Evolutionary conservation across 1,140 invertebrate genomes (phyloP).

Genomic region (Drosophila nebulosa): DNA sequence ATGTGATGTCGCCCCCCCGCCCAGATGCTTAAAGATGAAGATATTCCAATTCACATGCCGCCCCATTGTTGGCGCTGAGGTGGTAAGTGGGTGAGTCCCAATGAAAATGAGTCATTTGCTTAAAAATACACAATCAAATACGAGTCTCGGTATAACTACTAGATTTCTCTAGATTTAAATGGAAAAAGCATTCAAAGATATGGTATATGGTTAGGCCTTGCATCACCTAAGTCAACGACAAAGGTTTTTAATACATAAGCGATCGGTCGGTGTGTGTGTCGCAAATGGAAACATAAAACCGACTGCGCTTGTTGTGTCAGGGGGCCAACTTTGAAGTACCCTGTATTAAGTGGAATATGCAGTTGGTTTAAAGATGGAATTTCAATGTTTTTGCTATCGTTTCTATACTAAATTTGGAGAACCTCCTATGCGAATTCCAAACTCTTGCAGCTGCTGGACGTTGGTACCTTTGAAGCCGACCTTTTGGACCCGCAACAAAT

Average conservation of each 20-base stretch:
- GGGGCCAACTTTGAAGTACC: background rate
- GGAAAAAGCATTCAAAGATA: conserved; percentile 7
- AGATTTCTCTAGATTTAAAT: conserved; percentile 39
- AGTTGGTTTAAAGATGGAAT: too few species aligned
- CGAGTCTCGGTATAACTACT: conserved; percentile 35
- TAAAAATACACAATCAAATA: conserved; percentile 25
- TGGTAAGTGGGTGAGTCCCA: conserved; percentile 54
- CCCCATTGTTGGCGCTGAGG: background rate
- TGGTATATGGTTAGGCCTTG: conserved; percentile 23
- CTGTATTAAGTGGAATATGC: background rate
- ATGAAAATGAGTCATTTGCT: conserved; percentile 52
- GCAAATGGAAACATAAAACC: background rate
- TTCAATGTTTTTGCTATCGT: too few species aligned
- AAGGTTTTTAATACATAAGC: conserved; percentile 14
- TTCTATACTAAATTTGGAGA: too few species aligned
- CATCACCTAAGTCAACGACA: conserved; percentile 33
- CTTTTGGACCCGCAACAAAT: too few species aligned
- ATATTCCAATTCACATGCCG: background rate
- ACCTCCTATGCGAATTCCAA: too few species aligned
- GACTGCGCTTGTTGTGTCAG: background rate
- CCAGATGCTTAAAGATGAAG: background rate
- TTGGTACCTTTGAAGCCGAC: too few species aligned
- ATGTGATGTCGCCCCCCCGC: background rate
- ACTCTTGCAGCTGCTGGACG: too few species aligned
- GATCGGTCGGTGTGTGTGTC: background rate